phyloP scores from a whole-genome alignment of 2,888 invertebrate genomes.

The Syritta pipiens region DNA sequence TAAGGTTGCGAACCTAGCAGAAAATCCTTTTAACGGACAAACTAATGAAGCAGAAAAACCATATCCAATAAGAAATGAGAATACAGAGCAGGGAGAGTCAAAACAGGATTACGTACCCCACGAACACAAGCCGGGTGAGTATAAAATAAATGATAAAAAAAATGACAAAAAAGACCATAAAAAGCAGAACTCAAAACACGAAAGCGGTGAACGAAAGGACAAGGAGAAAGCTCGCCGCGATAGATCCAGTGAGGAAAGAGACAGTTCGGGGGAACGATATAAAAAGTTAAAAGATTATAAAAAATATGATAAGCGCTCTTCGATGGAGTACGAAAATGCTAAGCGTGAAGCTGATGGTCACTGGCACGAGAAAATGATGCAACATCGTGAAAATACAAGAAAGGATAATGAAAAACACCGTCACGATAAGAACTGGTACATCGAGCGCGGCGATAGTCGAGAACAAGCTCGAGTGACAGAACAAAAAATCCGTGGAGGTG shows the following conservation, averaged over 20 bases:
- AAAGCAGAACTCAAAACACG: constrained; percentile 43
- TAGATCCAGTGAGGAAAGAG: constrained; percentile 49
- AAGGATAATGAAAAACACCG: constrained; percentile 72
- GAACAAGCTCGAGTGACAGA: constrained; percentile 74
- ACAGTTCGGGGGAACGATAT: constrained; percentile 38
- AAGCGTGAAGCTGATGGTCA: constrained; percentile 70
- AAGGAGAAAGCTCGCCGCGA: constrained; percentile 44
- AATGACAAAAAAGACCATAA: constrained; percentile 26
- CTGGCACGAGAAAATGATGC: constrained; percentile 76
- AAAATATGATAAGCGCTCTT: constrained; percentile 41
- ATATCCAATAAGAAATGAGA: neutral
- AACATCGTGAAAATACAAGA: constrained; percentile 74
- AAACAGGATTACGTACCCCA: constrained; percentile 25
- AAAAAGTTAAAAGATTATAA: constrained; percentile 57
- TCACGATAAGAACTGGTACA: constrained; percentile 76
- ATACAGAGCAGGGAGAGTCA: neutral
- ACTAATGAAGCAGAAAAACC: neutral
- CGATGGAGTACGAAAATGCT: constrained; percentile 45
- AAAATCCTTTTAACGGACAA: constrained; percentile 31
- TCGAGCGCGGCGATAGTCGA: constrained; percentile 75
- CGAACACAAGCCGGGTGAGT: constrained; percentile 35
- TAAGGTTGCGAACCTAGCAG: neutral
- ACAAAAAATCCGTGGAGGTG: constrained; percentile 36
- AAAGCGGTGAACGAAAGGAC: constrained; percentile 44
- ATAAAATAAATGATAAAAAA: constrained; percentile 43